Percentiles rank a stretch among this genome's conserved stretches.
These are phyloP conservation scores for Pachypeltis micranthus DNA, from an alignment of 1,140 invertebrate genomes.

Conservation along the genomic window DNA sequence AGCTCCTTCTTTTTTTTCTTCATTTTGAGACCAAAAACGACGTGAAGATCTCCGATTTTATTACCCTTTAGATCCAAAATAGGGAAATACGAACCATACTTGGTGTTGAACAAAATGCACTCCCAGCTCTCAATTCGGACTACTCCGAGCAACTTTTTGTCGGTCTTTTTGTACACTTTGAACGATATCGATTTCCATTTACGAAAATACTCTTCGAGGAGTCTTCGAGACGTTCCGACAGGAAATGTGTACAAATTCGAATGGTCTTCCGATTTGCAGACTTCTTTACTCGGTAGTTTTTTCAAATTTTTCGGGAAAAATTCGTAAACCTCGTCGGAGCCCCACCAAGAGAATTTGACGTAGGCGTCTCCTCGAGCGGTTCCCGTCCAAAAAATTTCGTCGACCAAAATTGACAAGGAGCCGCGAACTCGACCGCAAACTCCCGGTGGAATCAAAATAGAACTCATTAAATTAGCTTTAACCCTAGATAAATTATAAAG, in stretches of 20 bases:
- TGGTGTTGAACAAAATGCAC: background rate
- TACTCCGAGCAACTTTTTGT: background rate
- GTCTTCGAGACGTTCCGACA: background rate
- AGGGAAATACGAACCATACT: background rate
- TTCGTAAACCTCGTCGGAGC: background rate
- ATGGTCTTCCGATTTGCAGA: background rate
- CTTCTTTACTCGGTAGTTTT: background rate
- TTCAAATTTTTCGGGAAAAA: background rate
- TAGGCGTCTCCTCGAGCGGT: background rate
- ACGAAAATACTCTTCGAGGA: background rate
- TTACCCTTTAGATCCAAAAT: background rate
- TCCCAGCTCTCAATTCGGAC: background rate
- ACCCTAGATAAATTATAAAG: too few relatives aligned
- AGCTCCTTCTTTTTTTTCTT: background rate
- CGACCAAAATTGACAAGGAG: background rate
- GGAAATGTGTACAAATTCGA: background rate
- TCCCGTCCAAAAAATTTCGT: conserved; percentile 1
- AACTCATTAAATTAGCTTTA: too few relatives aligned
- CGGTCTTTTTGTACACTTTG: background rate
- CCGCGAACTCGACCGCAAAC: background rate
- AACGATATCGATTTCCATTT: background rate
- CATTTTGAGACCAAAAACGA: background rate
- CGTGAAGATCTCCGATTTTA: background rate
- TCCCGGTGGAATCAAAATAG: background rate
- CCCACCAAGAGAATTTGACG: conserved; percentile 4